Base-by-base conservation (phyloP, 2,797 vertebrate species). In the Caiman crocodilus region DNA sequence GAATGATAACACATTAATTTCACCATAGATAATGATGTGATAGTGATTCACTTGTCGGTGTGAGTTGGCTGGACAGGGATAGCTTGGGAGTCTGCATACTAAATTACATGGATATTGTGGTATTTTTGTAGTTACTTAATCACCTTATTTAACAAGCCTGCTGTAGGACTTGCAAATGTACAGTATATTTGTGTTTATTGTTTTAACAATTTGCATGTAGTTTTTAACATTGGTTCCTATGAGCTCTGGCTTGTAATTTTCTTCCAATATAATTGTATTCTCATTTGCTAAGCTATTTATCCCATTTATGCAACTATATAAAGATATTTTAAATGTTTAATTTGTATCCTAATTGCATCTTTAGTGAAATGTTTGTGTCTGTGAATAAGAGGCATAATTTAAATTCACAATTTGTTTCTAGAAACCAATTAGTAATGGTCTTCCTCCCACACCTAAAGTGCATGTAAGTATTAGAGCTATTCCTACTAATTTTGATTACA, bases 371-470 rank as follows among this genome's bases (percentile, higher is more conserved):
- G 1, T 71, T 65, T 2, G 1, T 4, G 0, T 59, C 18, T 21
- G 26, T 80, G 17, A 82, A 25, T 94, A 85, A 96, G 89, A 73
- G 26, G 57, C 56, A 65, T 23, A 63, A n/a, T 63, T 65, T 82
- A 64, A 80, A 14, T 42, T 2, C 76, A 74, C 77, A 84, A 96
- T 95, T 94, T 76, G 96, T 96, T 97, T 94, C 86, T 92, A 99
- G 99, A 99, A 99, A 97, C 99, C 99, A 28, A 98, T 99, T 97
- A 99, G 99, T 94, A 99, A 99, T 10, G 99, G 99, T 87, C 99
- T 99, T 90, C 99, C 99, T 61, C 99, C 99, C 50, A 99, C 99
- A 84, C 99, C 99, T 90, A 99, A 99, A 99, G 99, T 99, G 50
- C 99, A 99, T 69, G 99, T 99, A 96, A 99, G 99, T 99, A 97